Conservation (phyloP, 1,140 invertebrate genomes). For the Drosophila truncata region DNA sequence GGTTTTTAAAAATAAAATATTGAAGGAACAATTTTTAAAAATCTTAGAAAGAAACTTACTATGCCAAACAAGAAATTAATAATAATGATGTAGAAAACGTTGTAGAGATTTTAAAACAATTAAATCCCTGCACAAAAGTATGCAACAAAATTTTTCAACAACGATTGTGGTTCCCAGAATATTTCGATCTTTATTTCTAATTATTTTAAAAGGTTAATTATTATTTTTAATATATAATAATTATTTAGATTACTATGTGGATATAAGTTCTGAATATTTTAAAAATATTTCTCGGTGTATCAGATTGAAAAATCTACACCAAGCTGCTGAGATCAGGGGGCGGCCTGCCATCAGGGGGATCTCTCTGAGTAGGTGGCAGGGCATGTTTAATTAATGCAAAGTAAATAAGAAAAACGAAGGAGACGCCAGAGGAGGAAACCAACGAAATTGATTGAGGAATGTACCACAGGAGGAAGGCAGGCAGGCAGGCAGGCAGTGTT, state of each 20-base stretch:
- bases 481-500: not conserved
- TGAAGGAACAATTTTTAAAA: not conserved
- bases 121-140: not conserved
- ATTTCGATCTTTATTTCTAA: not conserved
- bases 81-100: not conserved
- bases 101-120: not conserved
- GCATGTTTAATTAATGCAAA: slow-evolving; percentile 84
- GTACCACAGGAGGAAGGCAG: slow-evolving; percentile 44
- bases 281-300: not conserved
- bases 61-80: not conserved
- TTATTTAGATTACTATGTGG: too few species aligned
- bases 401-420: slow-evolving; percentile 74
- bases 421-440: slow-evolving; percentile 48
- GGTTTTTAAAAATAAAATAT: not conserved
- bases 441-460: slow-evolving; percentile 81
- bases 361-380: slow-evolving; percentile 62
- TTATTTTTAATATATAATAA: too few species aligned
- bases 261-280: not conserved
- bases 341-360: not conserved
- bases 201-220: too few species aligned
- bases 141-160: not conserved
- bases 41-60: rapidly evolving
- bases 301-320: slow-evolving; percentile 70
- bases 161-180: not conserved
- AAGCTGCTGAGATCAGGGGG: slow-evolving; percentile 8